Conservation (phyloP, 2,888 invertebrate genomes). For the Bugulina stolonifera region DNA sequence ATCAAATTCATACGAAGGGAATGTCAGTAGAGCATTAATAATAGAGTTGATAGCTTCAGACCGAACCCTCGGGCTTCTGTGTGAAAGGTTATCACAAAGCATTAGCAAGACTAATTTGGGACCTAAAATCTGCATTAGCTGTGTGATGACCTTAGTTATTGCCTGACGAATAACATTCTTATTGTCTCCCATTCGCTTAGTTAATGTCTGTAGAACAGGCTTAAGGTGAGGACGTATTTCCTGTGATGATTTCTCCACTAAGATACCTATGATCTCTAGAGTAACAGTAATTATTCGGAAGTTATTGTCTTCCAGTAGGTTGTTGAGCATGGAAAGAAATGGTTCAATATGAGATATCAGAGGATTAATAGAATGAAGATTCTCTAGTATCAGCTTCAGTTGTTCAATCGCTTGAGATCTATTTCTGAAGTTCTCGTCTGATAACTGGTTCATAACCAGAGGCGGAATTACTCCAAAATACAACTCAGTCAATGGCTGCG, state of each 20-base stretch:
- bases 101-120: slow-evolving; percentile 58
- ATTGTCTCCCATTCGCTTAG: slow-evolving; percentile 55
- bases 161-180: slow-evolving; percentile 56
- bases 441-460: slow-evolving; percentile 50
- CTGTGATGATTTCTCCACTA: slow-evolving; percentile 53
- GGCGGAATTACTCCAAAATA: slow-evolving; percentile 54
- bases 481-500: not conserved
- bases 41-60: slow-evolving; percentile 71
- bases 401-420: slow-evolving; percentile 60
- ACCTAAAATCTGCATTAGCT: slow-evolving; percentile 56
- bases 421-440: slow-evolving; percentile 57
- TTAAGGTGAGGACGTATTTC: slow-evolving; percentile 54
- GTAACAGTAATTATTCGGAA: slow-evolving; percentile 56
- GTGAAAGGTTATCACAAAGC: slow-evolving; percentile 55
- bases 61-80: slow-evolving; percentile 59
- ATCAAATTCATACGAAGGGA: slow-evolving; percentile 71
- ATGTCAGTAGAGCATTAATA: slow-evolving; percentile 70
- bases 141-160: slow-evolving; percentile 55
- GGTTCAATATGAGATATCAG: slow-evolving; percentile 62
- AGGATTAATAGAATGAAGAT: slow-evolving; percentile 38
- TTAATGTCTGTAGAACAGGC: slow-evolving; percentile 54
- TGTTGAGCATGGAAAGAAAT: slow-evolving; percentile 61
- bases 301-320: slow-evolving; percentile 61
- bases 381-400: slow-evolving; percentile 57
- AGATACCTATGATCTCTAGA: slow-evolving; percentile 54